Evolutionary conservation across 2,888 invertebrate species (phyloP).

Genomic region (Trimorus sp.): DNA sequence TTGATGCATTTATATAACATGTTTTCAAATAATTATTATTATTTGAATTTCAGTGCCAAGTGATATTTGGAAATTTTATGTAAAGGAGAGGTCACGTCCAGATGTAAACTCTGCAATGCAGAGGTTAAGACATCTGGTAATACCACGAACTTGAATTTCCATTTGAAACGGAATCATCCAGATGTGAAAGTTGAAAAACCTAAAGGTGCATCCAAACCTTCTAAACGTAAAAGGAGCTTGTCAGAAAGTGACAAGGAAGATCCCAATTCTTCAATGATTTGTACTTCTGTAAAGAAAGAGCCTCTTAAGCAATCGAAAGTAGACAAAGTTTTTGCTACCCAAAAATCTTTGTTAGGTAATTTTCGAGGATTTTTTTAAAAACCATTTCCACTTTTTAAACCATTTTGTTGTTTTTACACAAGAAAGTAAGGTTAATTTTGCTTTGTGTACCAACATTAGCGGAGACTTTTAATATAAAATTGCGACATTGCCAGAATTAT

Average conservation of each 20-base stretch:
- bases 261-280: no score
- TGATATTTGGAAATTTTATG: conserved; percentile 16
- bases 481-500: background rate
- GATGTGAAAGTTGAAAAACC: conserved; percentile 6
- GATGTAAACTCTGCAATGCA: conserved; percentile 12
- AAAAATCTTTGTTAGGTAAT: conserved; percentile 2
- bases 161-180: conserved; percentile 5
- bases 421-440: no score
- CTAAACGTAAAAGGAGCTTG: no score
- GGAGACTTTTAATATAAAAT: no score
- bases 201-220: background rate
- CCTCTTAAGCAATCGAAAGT: background rate
- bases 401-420: no score
- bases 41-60: conserved; percentile 6
- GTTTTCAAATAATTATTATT: background rate
- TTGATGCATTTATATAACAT: no score
- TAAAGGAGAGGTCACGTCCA: background rate
- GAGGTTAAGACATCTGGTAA: conserved; percentile 17
- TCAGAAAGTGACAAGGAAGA: no score
- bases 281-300: no score
- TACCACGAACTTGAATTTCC: conserved; percentile 17
- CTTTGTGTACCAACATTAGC: no score
- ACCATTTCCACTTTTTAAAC: no score
- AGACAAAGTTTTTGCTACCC: conserved; percentile 2
- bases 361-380: no score